Base-by-base conservation (phyloP, 2,113 vertebrate species). In the Ctenodactylus gundi region DNA sequence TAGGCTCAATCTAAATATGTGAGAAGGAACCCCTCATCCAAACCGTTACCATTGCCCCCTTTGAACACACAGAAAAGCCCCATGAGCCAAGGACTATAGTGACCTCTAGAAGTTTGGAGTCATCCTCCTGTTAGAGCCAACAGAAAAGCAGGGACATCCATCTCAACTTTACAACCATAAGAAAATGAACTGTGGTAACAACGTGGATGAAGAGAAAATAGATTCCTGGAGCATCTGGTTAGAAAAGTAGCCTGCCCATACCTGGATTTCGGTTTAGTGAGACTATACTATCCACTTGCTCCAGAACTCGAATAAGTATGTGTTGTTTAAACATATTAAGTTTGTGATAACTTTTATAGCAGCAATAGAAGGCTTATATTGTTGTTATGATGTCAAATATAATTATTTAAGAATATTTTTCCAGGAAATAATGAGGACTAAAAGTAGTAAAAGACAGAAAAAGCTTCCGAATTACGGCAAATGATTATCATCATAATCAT, bases 341-440 rank as follows among this genome's bases (percentile, higher is more conserved):
- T 81, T 88, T 64, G 31, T 93, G 44, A 15, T 58, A 57, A 93
- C 57, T 57, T 83, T 46, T 88, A 36, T 23, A n/a, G 67, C 57
- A 81, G 31, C 67, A 82, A 51, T 55, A 65, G 46, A 82, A 65
- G 81, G 55, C 36, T 64, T 46, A 64, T 88, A 34, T 80, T 92
- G n/a, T 49, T 93, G 17, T 84, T 34, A 46, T n/a, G 31, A 53
- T 58, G 88, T 85, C 91, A 60, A 89, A 58, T 72, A 60, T 93
- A 31, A 73, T 46, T 82, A 72, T 3, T 46, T 88, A 91, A 85
- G 65, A 88, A 94, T 94, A 86, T 27, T 93, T 20, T 58, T 81
- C 49, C 31, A 82, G 67, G n/a, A 91, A 85, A 62, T 57, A 88
- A 29, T 62, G 21, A 62, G 9, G 17, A 86, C 29, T 75, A 21